Conservation (phyloP, 2,113 vertebrate species). For the Microtus oregoni region DNA sequence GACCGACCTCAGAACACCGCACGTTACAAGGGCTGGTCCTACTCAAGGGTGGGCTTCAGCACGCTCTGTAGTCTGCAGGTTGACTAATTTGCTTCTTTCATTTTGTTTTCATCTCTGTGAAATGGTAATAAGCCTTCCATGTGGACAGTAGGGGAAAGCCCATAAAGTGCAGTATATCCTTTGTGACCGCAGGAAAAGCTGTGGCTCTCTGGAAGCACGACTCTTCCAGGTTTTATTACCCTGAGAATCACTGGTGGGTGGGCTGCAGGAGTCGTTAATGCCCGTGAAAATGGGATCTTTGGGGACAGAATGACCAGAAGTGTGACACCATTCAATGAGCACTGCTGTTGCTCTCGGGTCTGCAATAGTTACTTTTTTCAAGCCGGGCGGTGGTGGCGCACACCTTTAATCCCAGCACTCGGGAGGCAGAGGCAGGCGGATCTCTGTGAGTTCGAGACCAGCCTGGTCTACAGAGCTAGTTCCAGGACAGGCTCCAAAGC, state of each 20-base stretch:
- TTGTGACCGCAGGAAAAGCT: not conserved
- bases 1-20: not conserved
- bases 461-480: too few relatives aligned
- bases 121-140: not conserved
- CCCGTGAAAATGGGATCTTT: not conserved
- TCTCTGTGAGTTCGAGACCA: too few relatives aligned
- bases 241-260: not conserved
- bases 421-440: too few relatives aligned
- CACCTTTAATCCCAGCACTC: too few relatives aligned
- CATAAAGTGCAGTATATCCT: not conserved
- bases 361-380: not conserved
- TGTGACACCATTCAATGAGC: not conserved
- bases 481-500: too few relatives aligned
- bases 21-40: not conserved
- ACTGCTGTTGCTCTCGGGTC: not conserved
- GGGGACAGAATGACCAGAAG: not conserved
- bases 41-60: not conserved
- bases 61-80: not conserved
- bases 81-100: slow-evolving; percentile 12
- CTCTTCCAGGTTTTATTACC: not conserved
- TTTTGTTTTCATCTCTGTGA: slow-evolving; percentile 11
- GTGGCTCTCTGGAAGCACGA: not conserved
- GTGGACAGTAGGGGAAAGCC: not conserved
- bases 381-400: too few relatives aligned
- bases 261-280: not conserved